These are phyloP conservation scores for Zhuqinia jingwanae DNA, from an alignment of 2,888 invertebrate genomes.

Conservation along the genomic window DNA sequence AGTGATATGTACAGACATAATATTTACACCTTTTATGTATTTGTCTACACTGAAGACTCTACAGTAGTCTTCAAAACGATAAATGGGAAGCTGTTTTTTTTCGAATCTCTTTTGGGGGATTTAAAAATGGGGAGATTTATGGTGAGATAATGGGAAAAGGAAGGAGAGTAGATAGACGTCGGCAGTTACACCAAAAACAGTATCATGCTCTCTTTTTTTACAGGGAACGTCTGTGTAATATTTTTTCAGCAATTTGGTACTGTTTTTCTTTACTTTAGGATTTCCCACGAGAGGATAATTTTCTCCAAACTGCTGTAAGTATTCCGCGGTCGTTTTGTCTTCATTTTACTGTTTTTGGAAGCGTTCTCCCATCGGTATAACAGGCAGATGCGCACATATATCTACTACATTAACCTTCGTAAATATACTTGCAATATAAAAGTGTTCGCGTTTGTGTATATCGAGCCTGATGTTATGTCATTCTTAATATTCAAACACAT, in stretches of 20 bases:
- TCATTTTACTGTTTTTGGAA: slow-evolving; percentile 19
- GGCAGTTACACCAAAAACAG: neutral
- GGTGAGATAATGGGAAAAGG: slow-evolving; percentile 54
- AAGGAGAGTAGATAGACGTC: slow-evolving; percentile 4
- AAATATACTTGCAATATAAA: too few relatives aligned
- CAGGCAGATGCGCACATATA: neutral
- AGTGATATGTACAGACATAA: neutral
- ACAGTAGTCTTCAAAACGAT: neutral
- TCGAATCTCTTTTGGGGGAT: slow-evolving; percentile 27
- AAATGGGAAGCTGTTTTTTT: neutral
- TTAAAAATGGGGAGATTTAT: slow-evolving; percentile 60
- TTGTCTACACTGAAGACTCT: too few relatives aligned
- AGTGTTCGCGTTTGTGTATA: too few relatives aligned
- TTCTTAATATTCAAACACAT: too few relatives aligned
- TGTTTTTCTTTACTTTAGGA: slow-evolving; percentile 30
- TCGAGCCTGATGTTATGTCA: too few relatives aligned
- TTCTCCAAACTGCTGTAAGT: slow-evolving; percentile 19
- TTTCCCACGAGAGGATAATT: slow-evolving; percentile 29
- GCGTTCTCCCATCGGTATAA: neutral
- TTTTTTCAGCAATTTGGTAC: slow-evolving; percentile 31
- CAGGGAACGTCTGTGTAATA: neutral
- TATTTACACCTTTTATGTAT: neutral
- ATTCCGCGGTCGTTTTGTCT: slow-evolving; percentile 9
- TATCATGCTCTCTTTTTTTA: neutral
- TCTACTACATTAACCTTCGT: neutral